phyloP scores from a whole-genome alignment of 2,113 vertebrate species.

The Lonchura striata region DNA sequence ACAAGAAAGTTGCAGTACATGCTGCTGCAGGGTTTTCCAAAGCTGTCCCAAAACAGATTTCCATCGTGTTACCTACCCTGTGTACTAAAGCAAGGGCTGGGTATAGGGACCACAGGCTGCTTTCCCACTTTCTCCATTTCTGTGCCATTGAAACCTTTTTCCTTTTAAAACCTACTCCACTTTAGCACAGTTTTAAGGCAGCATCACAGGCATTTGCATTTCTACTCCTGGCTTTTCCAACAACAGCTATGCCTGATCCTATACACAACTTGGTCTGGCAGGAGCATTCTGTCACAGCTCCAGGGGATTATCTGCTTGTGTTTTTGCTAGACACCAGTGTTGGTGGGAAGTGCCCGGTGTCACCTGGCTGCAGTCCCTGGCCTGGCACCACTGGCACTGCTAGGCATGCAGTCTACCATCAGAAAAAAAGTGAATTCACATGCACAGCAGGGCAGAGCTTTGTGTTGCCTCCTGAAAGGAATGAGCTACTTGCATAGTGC shows the following conservation, averaged over 20 bases:
- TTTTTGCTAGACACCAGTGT: not conserved
- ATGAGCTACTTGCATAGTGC: not conserved
- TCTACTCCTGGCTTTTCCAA: not conserved
- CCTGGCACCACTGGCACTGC: not conserved
- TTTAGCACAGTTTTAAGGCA: not conserved
- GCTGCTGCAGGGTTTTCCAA: not conserved
- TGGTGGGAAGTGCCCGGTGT: not conserved
- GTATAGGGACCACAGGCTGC: not conserved
- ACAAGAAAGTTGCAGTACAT: not conserved
- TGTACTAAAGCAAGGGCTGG: accelerated
- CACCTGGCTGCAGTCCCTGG: not conserved
- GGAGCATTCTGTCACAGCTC: not conserved
- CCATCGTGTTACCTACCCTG: accelerated
- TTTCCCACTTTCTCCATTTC: not conserved
- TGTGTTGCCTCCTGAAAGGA: not conserved
- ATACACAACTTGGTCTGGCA: not conserved
- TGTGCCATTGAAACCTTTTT: not conserved
- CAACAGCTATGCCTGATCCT: not conserved
- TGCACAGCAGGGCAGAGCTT: not conserved
- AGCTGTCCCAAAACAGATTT: not conserved
- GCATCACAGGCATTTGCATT: not conserved
- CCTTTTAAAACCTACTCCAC: not conserved
- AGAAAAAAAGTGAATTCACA: not conserved
- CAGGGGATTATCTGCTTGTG: not conserved
- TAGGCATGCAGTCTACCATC: not conserved